These are phyloP conservation scores for Cichlasoma orientale DNA, from an alignment of 2,797 vertebrate species.

Conservation along the genomic window DNA sequence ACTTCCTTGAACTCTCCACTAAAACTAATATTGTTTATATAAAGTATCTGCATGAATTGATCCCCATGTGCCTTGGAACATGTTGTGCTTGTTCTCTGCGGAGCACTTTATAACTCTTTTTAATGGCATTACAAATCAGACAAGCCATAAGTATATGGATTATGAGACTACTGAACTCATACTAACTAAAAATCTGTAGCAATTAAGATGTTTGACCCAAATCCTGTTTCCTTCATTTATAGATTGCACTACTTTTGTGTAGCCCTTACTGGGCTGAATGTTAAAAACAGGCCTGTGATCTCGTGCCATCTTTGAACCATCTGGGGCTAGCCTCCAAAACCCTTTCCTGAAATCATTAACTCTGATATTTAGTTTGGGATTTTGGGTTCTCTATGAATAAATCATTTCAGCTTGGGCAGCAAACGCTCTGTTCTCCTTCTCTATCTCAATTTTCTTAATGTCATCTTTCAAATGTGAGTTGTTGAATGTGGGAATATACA, in stretches of 20 bases:
- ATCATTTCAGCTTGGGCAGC: background rate
- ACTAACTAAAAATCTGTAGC: background rate
- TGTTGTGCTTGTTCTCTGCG: background rate
- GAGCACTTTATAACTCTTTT: background rate
- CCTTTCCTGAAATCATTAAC: background rate
- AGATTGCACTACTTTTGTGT: slow-evolving; percentile 38
- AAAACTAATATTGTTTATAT: background rate
- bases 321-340: slow-evolving; percentile 2
- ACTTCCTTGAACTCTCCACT: background rate
- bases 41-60: background rate
- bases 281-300: slow-evolving; percentile 24
- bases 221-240: slow-evolving; percentile 51
- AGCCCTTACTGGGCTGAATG: slow-evolving; percentile 33
- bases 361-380: background rate
- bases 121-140: background rate
- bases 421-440: background rate
- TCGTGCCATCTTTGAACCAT: background rate
- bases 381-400: background rate
- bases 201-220: slow-evolving; percentile 36
- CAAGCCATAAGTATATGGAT: background rate
- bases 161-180: background rate
- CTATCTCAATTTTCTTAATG: slow-evolving; percentile 2
- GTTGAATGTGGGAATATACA: slow-evolving; percentile 32
- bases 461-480: slow-evolving; percentile 28
- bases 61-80: background rate